These are phyloP conservation scores for Lagorchestes hirsutus DNA, from an alignment of 2,797 vertebrate genomes.

Conservation along the genomic window DNA sequence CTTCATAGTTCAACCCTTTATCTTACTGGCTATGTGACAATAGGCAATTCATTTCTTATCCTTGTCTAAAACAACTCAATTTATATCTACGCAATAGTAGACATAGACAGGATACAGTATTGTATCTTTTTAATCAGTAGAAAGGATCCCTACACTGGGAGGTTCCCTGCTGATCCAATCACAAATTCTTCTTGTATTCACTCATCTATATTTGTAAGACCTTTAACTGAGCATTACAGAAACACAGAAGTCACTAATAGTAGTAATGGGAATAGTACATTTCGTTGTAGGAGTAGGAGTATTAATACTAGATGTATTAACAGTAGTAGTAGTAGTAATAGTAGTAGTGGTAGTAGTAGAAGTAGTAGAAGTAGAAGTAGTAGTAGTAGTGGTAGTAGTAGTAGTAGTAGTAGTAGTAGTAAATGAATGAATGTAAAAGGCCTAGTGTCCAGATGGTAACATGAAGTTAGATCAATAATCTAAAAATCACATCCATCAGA, in stretches of 20 bases:
- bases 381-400: neutral
- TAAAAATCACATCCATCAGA: neutral
- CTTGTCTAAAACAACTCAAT: too few relatives aligned
- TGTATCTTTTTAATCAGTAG: neutral
- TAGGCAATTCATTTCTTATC: too few relatives aligned
- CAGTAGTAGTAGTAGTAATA: neutral
- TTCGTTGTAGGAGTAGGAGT: too few relatives aligned
- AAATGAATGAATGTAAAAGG: neutral
- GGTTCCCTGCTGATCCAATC: neutral
- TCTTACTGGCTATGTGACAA: neutral
- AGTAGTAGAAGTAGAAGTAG: too few relatives aligned
- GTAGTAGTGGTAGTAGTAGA: too few relatives aligned
- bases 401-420: too few relatives aligned
- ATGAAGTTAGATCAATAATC: neutral
- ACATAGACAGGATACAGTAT: neutral
- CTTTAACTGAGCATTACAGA: neutral
- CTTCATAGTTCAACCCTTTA: neutral
- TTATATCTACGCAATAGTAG: neutral
- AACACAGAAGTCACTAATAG: neutral
- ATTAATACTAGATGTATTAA: too few relatives aligned
- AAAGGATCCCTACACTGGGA: neutral
- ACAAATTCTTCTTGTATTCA: neutral
- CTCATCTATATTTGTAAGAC: neutral
- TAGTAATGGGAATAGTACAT: neutral
- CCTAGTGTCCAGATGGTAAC: neutral